Evolutionary conservation across 2,113 vertebrate species (phyloP), one percentile per base, ranked within the genome.

Genomic region (Ptilonorhynchus violaceus): DNA sequence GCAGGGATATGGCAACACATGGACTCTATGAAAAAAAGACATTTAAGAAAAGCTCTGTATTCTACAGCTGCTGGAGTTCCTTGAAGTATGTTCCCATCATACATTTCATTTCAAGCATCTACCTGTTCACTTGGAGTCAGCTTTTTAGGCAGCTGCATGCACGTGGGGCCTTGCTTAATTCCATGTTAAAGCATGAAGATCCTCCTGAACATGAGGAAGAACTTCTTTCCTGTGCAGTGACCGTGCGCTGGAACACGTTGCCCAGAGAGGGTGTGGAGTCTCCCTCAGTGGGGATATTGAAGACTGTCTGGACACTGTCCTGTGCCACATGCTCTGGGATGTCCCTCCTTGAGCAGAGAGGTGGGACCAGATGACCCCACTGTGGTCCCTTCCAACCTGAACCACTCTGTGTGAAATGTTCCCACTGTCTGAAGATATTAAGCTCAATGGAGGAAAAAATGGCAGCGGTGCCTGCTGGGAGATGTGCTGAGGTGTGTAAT

Each of bases 1-100:
- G 92, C 88, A 52, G 56, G 93, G 80, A 94, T 86, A 86, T 27
- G 53, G 83, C 62, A 92, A 85, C 88, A 93, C 84, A 67, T 18
- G 47, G 83, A 88, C 39, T 52, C 11, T 9, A 13, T 0, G 49
- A 75, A 92, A 47, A 82, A 77, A 82, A 60, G 75, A 47, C 50
- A 46, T 74, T 74, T 81, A 63, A 41, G 82, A 15, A 46, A 70
- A 72, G 56, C 52, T 90, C 79, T 41, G n/a, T 28, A 47, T 76
- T 47, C 53, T 70, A 3, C 81, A 18, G 70, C 49, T 85, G 60
- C 59, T 85, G 62, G 62, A 92, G 70, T 15, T 93, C 69, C 84
- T 73, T 88, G 28, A 21, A 76, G 82, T 9, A 59, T 15, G 33
- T 10, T 89, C 73, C 64, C 35, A 25, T 39, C 5, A 1, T 5